Evolutionary conservation across 2,113 vertebrate species (phyloP).

Genomic region (Haliaeetus leucogaster): DNA sequence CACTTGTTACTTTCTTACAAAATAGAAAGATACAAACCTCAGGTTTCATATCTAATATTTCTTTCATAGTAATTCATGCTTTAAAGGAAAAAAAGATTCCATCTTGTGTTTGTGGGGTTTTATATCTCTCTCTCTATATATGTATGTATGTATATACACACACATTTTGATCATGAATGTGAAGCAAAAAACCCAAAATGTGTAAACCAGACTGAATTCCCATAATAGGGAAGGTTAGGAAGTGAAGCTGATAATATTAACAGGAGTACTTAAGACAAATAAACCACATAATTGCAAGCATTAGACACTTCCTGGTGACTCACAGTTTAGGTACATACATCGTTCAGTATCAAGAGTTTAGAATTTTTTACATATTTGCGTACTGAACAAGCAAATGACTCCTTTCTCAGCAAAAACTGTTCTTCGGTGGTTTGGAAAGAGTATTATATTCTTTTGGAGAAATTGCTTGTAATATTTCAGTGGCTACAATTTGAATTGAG

Average conservation of each 20-base stretch:
- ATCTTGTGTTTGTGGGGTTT: background rate
- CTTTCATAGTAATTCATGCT: background rate
- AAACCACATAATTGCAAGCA: background rate
- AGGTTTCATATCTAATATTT: background rate
- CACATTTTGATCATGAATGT: background rate
- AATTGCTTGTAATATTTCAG: background rate
- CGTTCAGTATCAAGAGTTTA: background rate
- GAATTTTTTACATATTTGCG: background rate
- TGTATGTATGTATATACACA: no score
- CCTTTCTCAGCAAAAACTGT: background rate
- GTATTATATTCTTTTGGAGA: background rate
- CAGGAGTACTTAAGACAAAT: background rate
- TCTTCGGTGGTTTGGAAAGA: background rate
- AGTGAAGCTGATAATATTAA: background rate
- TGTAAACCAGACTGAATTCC: background rate
- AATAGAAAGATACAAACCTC: background rate
- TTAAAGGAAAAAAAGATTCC: background rate
- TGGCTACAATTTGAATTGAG: background rate
- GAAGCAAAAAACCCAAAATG: background rate
- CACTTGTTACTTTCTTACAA: background rate
- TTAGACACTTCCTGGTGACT: constrained; percentile 32
- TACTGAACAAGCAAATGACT: background rate
- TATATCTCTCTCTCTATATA: no score
- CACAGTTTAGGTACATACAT: background rate
- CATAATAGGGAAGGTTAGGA: background rate